These are phyloP conservation scores for Engraulis encrasicolus DNA, from an alignment of 2,113 vertebrate species.

Conservation along the genomic window DNA sequence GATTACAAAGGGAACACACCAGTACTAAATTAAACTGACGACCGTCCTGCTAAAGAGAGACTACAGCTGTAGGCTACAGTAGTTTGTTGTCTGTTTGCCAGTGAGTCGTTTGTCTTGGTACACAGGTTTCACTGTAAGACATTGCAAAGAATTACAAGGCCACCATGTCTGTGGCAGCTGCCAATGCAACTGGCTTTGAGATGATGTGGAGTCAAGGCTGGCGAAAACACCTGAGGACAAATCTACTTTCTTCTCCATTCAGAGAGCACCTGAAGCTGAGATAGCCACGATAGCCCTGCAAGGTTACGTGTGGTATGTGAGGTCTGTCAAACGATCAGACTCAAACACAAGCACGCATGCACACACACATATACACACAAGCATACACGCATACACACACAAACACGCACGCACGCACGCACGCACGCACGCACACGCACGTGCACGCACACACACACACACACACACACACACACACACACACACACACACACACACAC, in stretches of 20 bases:
- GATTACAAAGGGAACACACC: not conserved
- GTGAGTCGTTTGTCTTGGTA: not conserved
- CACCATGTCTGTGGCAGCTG: not conserved
- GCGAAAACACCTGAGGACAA: not conserved
- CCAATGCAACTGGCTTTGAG: not conserved
- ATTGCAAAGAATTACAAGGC: not conserved
- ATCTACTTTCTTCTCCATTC: not conserved
- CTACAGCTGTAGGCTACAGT: too few relatives aligned
- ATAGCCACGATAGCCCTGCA: not conserved
- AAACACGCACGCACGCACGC: constrained; percentile 23
- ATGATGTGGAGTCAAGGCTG: not conserved
- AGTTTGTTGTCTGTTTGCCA: too few relatives aligned
- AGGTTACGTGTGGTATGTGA: not conserved
- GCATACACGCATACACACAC: not conserved
- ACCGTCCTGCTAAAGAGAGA: not conserved
- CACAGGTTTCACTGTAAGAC: not conserved
- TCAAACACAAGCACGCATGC: not conserved
- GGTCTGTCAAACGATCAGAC: constrained; percentile 4
- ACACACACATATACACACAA: not conserved
- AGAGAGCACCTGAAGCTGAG: not conserved
- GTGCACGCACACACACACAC: not conserved
- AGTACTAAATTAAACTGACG: not conserved
- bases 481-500: not conserved
- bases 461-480: not conserved
- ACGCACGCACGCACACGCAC: constrained; percentile 24